Evolutionary conservation across 2,797 vertebrate species (phyloP).

Genomic region (Myiotriccus ornatus): DNA sequence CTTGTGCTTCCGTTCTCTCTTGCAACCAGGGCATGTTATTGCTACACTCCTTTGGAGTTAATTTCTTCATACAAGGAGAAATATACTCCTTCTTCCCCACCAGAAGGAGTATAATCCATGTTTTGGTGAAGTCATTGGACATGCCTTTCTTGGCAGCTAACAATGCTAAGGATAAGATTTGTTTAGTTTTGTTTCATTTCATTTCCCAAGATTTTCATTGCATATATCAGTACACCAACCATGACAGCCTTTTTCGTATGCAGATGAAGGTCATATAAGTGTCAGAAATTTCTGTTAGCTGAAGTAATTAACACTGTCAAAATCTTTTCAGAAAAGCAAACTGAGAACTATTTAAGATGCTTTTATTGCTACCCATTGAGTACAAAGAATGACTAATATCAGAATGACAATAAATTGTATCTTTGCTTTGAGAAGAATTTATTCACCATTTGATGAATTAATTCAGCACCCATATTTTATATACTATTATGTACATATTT

Average conservation of each 20-base stretch:
- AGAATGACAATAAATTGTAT: neutral
- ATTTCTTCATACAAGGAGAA: neutral
- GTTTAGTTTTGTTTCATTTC: neutral
- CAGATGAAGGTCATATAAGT: neutral
- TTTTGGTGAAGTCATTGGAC: neutral
- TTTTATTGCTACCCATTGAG: neutral
- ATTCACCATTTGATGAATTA: neutral
- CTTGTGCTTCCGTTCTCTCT: neutral
- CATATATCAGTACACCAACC: neutral
- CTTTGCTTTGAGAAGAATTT: neutral
- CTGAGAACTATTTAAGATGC: neutral
- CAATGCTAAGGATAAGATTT: neutral
- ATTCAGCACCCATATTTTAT: neutral
- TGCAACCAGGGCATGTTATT: neutral
- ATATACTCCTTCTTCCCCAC: no score
- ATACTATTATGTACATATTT: neutral
- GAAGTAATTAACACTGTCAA: constrained; percentile 27
- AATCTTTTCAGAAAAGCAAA: neutral
- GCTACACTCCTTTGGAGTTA: neutral
- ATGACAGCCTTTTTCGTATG: neutral
- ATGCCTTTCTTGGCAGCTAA: neutral
- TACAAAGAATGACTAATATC: neutral
- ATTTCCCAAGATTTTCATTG: neutral
- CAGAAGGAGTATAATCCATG: neutral
- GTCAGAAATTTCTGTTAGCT: neutral